phyloP scores from a whole-genome alignment of 2,113 vertebrate species.

The Centrocercus urophasianus region DNA sequence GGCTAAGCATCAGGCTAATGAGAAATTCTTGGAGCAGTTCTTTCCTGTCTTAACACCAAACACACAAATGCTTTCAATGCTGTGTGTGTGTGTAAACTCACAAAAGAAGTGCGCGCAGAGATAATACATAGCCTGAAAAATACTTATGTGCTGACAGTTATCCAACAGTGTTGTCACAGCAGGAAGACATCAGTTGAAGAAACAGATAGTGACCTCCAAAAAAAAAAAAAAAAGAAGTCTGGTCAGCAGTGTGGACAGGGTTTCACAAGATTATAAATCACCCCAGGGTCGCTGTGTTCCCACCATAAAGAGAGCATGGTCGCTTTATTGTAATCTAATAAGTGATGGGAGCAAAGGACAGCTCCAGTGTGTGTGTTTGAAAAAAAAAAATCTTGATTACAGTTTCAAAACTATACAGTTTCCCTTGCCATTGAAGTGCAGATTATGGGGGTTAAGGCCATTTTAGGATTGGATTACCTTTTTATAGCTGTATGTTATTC shows the following conservation, averaged over 20 bases:
- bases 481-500: constrained; percentile 86
- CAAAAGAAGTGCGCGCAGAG: constrained; percentile 77
- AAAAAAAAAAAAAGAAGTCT: constrained; percentile 76
- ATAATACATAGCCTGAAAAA: constrained; percentile 84
- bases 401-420: constrained; percentile 88
- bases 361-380: constrained; percentile 86
- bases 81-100: background rate
- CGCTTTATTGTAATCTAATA: constrained; percentile 90
- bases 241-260: constrained; percentile 86
- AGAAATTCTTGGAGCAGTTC: constrained; percentile 74
- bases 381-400: constrained; percentile 90
- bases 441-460: constrained; percentile 86
- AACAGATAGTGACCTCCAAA: constrained; percentile 86
- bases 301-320: constrained; percentile 85
- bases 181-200: constrained; percentile 96
- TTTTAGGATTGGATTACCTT: constrained; percentile 86
- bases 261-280: constrained; percentile 96
- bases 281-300: constrained; percentile 91
- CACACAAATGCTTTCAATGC: constrained; percentile 74
- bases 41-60: constrained; percentile 78
- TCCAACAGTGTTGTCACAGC: constrained; percentile 95
- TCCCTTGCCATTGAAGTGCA: constrained; percentile 85
- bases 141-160: constrained; percentile 90
- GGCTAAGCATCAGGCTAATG: constrained; percentile 77
- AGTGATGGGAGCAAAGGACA: constrained; percentile 89